Evolutionary conservation across 2,797 vertebrate genomes (phyloP).

Genomic region (Stomatorhinus walkeri): DNA sequence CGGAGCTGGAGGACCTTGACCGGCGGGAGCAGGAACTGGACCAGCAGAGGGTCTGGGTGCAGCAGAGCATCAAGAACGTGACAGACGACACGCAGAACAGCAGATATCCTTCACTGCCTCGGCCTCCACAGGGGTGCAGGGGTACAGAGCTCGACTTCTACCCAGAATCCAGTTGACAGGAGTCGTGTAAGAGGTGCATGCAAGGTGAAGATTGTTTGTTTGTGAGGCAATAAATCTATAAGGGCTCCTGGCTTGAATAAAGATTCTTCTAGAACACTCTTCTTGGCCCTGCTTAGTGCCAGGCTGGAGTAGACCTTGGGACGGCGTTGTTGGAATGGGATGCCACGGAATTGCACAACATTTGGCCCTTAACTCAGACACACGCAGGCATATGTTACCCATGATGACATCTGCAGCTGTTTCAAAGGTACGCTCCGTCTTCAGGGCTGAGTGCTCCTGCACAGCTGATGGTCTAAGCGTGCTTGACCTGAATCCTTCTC

Average conservation of each 20-base stretch:
- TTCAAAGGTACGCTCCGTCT: conserved; percentile 77
- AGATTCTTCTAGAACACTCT: neutral
- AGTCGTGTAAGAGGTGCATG: neutral
- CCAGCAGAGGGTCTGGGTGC: conserved; percentile 95
- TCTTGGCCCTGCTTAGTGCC: neutral
- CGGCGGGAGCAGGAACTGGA: conserved; percentile 85
- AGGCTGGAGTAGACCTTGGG: neutral
- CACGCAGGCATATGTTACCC: conserved; percentile 89
- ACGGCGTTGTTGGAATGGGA: neutral
- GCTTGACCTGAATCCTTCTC: neutral
- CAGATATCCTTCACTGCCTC: conserved; percentile 81
- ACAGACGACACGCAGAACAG: conserved; percentile 93
- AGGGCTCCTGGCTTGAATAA: neutral
- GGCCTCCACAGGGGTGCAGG: neutral
- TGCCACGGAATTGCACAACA: neutral
- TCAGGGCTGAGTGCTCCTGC: neutral
- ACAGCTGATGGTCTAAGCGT: neutral
- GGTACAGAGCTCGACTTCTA: neutral
- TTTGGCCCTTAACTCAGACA: conserved; percentile 51
- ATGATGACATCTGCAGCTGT: conserved; percentile 93
- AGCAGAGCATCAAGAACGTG: conserved; percentile 96
- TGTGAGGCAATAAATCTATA: neutral
- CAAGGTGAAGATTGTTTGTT: neutral
- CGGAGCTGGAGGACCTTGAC: conserved; percentile 89
- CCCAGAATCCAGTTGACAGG: neutral